A percentile compares a stretch with the other conserved stretches of the same genome.
Evolutionary conservation across 2,113 vertebrate genomes (phyloP).

Genomic region (Gorsachius goisagi): DNA sequence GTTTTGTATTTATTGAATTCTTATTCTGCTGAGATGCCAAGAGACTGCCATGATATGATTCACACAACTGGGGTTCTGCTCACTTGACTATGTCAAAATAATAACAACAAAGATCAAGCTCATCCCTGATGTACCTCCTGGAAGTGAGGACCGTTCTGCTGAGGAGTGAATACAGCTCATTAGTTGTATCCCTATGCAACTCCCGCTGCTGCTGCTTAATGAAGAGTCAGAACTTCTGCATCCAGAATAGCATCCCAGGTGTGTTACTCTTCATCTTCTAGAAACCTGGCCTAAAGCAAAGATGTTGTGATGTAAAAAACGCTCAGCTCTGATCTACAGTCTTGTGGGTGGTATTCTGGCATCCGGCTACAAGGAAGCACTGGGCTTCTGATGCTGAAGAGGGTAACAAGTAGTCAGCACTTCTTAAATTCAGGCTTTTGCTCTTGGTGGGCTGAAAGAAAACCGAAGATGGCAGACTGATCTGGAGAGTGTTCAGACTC

Average conservation of each 20-base stretch:
- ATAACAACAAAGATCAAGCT: not conserved
- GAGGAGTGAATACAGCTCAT: not conserved
- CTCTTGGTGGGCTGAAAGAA: not conserved
- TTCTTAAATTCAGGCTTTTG: not conserved
- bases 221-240: not conserved
- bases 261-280: not conserved
- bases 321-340: not conserved
- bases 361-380: not conserved
- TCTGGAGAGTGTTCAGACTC: not conserved
- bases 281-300: not conserved
- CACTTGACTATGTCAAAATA: not conserved
- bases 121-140: not conserved
- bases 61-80: not conserved
- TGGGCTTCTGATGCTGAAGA: not conserved
- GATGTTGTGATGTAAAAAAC: not conserved
- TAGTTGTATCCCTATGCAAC: not conserved
- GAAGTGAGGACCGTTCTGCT: not conserved
- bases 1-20: not conserved
- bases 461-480: not conserved
- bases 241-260: not conserved
- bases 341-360: not conserved
- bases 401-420: not conserved
- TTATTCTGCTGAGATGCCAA: not conserved
- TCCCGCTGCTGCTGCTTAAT: not conserved
- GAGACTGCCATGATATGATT: not conserved